phyloP scores from a whole-genome alignment of 1,140 invertebrate species.

The Drosophila sechellia region DNA sequence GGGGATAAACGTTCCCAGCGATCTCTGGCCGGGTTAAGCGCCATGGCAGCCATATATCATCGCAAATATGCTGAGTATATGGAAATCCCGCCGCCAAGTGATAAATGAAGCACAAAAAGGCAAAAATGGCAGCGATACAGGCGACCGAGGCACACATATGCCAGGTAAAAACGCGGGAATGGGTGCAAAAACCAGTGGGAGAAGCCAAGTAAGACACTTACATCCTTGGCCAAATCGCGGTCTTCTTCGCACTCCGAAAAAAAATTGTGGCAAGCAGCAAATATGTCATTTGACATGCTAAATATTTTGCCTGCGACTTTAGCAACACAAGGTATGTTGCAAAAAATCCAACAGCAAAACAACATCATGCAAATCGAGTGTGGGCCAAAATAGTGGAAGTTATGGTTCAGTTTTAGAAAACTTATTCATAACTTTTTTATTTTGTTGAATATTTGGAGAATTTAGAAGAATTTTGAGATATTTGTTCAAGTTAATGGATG shows the following conservation, averaged over 20 bases:
- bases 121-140: constrained; percentile 67
- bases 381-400: constrained; percentile 22
- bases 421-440: not conserved
- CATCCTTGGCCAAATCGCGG: constrained; percentile 48
- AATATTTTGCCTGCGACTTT: constrained; percentile 70
- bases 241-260: constrained; percentile 8
- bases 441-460: not conserved
- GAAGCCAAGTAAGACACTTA: constrained; percentile 44
- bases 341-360: constrained; percentile 20
- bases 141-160: constrained; percentile 39
- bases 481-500: too few relatives aligned
- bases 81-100: constrained; percentile 67
- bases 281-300: constrained; percentile 82
- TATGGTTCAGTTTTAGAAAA: not conserved
- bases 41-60: constrained; percentile 64
- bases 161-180: constrained; percentile 8
- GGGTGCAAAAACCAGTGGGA: not conserved
- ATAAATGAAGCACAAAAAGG: constrained; percentile 75
- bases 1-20: constrained; percentile 30
- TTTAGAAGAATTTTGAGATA: too few relatives aligned
- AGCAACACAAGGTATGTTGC: constrained; percentile 36
- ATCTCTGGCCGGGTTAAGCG: constrained; percentile 68
- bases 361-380: constrained; percentile 30
- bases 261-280: constrained; percentile 41
- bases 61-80: constrained; percentile 79